Evolutionary conservation across 2,888 invertebrate species (phyloP), one percentile per base, ranked within the genome.

Genomic region (Calliopum simillimum): DNA sequence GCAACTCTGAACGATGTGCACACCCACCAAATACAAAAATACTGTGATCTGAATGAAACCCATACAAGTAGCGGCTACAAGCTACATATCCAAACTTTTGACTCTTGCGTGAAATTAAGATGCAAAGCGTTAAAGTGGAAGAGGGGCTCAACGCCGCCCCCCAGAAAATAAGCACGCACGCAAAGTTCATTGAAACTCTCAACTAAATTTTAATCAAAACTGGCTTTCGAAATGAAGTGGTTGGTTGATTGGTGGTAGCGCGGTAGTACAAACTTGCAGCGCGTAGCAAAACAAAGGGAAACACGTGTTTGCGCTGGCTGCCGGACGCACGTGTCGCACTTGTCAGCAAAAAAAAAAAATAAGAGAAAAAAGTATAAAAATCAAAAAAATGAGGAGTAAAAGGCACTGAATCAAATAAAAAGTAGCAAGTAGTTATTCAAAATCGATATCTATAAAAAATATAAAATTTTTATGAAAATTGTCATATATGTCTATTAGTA

Each of bases 91-190:
- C 23, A 13, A 61, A 61, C 61, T 61, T 61, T 61, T 61, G 61
- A 61, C 61, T 44, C 46, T 61, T 46, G 46, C 33, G 33, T 44
- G 61, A 61, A 61, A 61, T 61, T 61, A 46, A 44, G 61, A 61
- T 33, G 21, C 23, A 61, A 46, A 23, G 61, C 46, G 44, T 61
- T 46, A 46, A 61, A 61, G 61, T 61, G 61, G 46, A 61, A 61
- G 23, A 56, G 44, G 23, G 23, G 19, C 25, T 14, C 14, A n/a
- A n/a, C n/a, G n/a, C 44, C 61, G 11, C 19, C 61, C 44, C 21
- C 13, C 41, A n/a, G 8, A 5, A 33, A 33, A 33, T 33, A 46
- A 33, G 41, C 53, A 53, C 21, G 23, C 53, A 23, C 53, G 21
- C 53, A 53, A 21, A 23, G 21, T 23, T 23, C 21, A 21, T 53